Evolutionary conservation across 2,888 invertebrate species (phyloP).

Genomic region (Odontomyia ornata): DNA sequence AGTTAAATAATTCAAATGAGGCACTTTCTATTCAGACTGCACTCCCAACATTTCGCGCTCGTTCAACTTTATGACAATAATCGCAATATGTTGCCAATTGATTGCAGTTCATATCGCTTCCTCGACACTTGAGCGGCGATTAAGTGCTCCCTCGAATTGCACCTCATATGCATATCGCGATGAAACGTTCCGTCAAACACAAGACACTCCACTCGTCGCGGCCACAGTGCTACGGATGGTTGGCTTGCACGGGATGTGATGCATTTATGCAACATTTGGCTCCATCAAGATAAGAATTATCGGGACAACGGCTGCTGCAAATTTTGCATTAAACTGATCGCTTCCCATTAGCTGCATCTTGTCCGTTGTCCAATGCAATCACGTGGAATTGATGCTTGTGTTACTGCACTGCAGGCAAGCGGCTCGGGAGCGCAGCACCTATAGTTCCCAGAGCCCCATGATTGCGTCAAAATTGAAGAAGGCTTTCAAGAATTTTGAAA

Average conservation of each 20-base stretch:
- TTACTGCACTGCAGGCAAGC: neutral
- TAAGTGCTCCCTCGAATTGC: conserved; percentile 28
- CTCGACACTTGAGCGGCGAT: conserved; percentile 24
- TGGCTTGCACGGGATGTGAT: neutral
- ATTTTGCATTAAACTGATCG: conserved; percentile 26
- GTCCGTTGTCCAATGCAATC: conserved; percentile 22
- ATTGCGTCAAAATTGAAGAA: neutral
- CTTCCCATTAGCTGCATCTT: conserved; percentile 24
- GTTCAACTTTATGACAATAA: conserved; percentile 33
- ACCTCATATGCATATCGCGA: conserved; percentile 42
- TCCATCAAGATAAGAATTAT: conserved; percentile 38
- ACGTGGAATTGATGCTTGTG: conserved; percentile 17
- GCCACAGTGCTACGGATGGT: neutral
- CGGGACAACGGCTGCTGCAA: conserved; percentile 26
- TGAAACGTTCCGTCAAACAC: conserved; percentile 35
- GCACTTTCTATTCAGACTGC: conserved; percentile 26
- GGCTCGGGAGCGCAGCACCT: neutral
- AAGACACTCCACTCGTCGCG: neutral
- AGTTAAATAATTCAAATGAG: conserved; percentile 33
- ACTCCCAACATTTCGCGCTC: conserved; percentile 5
- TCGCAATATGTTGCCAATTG: conserved; percentile 42
- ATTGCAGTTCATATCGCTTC: conserved; percentile 21
- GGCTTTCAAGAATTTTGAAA: neutral
- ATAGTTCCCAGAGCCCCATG: neutral
- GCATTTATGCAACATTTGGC: conserved; percentile 35